A percentile compares a stretch with the other conserved stretches of the same genome.
Evolutionary conservation across 1,140 invertebrate genomes (phyloP).

Genomic region (Drosophila rufa): DNA sequence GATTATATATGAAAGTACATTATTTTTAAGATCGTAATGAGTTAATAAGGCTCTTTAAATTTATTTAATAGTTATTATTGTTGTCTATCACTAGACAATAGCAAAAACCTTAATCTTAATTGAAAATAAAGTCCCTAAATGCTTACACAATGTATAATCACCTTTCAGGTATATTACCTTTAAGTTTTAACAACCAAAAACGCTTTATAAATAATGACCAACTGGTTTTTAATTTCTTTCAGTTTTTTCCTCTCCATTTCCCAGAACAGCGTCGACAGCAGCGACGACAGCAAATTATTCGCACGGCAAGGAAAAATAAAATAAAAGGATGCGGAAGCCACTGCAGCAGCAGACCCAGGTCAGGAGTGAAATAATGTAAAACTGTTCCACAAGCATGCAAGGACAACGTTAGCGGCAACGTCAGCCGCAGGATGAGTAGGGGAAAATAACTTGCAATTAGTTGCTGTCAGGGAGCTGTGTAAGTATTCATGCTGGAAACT

Average conservation of each 20-base stretch:
- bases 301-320: conserved; percentile 9
- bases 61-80: no score
- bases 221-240: conserved; percentile 57
- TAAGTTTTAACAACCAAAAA: neutral
- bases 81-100: no score
- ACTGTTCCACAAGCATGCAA: conserved; percentile 26
- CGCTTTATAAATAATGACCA: conserved; percentile 46
- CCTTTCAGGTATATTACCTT: neutral
- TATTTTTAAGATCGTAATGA: no score
- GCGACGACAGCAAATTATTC: conserved; percentile 68
- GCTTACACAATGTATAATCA: neutral
- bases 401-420: conserved; percentile 14
- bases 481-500: conserved; percentile 48
- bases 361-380: conserved; percentile 41
- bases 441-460: conserved; percentile 76
- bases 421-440: conserved; percentile 28
- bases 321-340: conserved; percentile 43
- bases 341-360: conserved; percentile 41
- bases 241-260: neutral
- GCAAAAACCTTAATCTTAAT: neutral
- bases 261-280: conserved; percentile 28
- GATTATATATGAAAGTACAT: no score
- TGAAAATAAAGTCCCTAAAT: no score
- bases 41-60: no score
- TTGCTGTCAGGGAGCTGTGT: conserved; percentile 60